A percentile compares a stretch with the other conserved stretches of the same genome.
Evolutionary conservation across 2,113 vertebrate species (phyloP).

Genomic region (Myiozetetes cayanensis): DNA sequence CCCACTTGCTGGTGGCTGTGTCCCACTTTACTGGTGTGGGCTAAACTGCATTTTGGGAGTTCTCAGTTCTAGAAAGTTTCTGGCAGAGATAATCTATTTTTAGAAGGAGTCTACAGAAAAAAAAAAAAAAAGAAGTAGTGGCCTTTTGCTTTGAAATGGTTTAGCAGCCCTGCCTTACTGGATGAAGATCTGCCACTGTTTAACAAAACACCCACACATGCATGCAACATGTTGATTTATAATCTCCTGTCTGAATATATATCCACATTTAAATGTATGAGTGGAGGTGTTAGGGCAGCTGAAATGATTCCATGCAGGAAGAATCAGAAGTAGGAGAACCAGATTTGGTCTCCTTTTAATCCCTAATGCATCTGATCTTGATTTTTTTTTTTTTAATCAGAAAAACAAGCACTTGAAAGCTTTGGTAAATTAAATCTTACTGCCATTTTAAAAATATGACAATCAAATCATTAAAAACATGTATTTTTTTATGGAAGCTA

Average conservation of each 20-base stretch:
- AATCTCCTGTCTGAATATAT: background rate
- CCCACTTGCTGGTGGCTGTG: background rate
- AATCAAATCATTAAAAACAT: background rate
- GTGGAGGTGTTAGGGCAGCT: background rate
- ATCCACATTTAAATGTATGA: background rate
- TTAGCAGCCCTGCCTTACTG: background rate
- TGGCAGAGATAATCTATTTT: slow-evolving; percentile 1
- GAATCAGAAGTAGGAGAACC: background rate
- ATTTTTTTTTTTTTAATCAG: background rate
- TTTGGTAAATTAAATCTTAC: background rate
- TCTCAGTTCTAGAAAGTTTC: background rate
- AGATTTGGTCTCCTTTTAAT: background rate
- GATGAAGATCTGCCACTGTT: slow-evolving; percentile 4
- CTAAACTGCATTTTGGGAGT: background rate
- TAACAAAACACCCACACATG: slow-evolving; percentile 7
- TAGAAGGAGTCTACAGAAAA: background rate
- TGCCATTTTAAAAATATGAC: background rate
- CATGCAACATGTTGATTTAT: background rate
- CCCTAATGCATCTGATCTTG: background rate
- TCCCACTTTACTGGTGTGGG: background rate
- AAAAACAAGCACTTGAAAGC: background rate
- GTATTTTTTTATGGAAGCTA: background rate
- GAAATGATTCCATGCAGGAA: background rate
- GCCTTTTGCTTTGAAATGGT: slow-evolving; percentile 4
- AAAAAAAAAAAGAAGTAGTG: background rate